Percentiles rank a stretch among this genome's conserved stretches.
Evolutionary conservation across 2,888 invertebrate genomes (phyloP).

Genomic region (Trichogramma dendrolimi): DNA sequence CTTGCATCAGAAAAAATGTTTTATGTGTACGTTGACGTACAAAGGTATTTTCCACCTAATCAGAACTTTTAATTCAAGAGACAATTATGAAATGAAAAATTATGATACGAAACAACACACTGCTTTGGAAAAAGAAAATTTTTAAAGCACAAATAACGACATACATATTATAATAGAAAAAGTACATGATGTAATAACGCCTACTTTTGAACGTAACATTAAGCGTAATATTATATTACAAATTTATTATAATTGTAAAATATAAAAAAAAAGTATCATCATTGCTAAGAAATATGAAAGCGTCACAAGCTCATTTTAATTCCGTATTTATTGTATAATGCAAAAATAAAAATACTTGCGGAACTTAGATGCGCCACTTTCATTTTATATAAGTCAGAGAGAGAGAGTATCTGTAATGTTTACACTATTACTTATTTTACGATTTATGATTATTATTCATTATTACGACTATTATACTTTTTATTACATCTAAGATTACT

Average conservation of each 20-base stretch:
- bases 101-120: no score
- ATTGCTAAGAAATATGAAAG: conserved; percentile 24
- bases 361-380: conserved; percentile 23
- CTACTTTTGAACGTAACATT: no score
- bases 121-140: no score
- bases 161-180: no score
- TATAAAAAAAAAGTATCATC: conserved; percentile 17
- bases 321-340: conserved; percentile 1
- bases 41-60: no score
- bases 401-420: conserved; percentile 16
- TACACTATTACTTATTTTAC: conserved; percentile 18
- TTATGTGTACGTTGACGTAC: no score
- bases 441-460: conserved; percentile 5
- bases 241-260: conserved; percentile 22
- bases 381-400: conserved; percentile 30
- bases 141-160: no score
- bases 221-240: no score
- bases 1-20: no score
- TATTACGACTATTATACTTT: conserved; percentile 19
- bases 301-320: conserved; percentile 24
- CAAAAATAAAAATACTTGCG: conserved; percentile 21
- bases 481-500: conserved; percentile 14
- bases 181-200: no score
- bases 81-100: no score
- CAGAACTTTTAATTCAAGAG: no score